Percentiles rank a stretch among this genome's conserved stretches.
phyloP scores from a whole-genome alignment of 2,113 vertebrate species.

The Mesembrinibis cayennensis region DNA sequence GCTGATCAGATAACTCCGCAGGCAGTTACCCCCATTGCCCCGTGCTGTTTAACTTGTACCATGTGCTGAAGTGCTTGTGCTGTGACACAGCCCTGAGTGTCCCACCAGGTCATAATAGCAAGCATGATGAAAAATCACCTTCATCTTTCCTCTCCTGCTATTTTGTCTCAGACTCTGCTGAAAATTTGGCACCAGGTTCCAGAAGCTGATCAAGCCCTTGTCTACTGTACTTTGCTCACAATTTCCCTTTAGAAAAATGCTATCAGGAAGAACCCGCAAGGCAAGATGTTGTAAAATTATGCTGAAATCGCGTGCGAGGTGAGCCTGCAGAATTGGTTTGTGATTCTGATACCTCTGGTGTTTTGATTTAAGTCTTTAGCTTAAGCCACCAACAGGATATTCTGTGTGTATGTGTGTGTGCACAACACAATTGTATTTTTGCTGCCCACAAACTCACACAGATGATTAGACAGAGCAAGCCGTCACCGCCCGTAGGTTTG shows the following conservation, averaged over 20 bases:
- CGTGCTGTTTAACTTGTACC: background rate
- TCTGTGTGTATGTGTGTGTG: background rate
- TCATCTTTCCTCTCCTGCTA: background rate
- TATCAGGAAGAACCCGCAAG: background rate
- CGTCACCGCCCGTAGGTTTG: background rate
- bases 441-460: background rate
- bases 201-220: background rate
- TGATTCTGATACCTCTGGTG: background rate
- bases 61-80: background rate
- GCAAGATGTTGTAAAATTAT: background rate
- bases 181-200: background rate
- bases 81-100: background rate
- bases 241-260: background rate
- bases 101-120: background rate
- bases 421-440: background rate
- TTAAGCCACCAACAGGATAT: background rate
- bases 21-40: background rate
- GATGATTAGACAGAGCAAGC: background rate
- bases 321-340: background rate
- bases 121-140: background rate
- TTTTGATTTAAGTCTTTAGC: background rate
- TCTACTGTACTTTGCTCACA: background rate
- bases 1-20: background rate
- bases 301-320: background rate
- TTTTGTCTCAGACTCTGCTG: background rate